These are phyloP conservation scores for Cynaeus angustus DNA, from an alignment of 2,888 invertebrate genomes.

Conservation along the genomic window DNA sequence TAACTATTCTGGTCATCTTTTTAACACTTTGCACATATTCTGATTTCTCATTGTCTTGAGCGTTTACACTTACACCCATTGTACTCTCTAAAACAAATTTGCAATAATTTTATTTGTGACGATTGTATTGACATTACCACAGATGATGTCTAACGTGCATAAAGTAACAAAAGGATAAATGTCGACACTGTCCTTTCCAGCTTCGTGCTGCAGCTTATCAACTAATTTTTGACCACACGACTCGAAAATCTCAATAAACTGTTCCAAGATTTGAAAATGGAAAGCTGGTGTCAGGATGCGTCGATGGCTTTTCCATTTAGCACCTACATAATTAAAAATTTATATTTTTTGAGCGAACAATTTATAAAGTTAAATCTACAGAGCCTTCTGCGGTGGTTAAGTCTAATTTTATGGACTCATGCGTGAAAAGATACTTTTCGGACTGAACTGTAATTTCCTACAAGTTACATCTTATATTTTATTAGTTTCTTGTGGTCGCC, in stretches of 20 bases:
- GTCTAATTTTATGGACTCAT: too few relatives aligned
- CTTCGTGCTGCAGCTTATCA: not conserved
- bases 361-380: too few relatives aligned
- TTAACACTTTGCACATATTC: slow-evolving; percentile 84
- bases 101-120: not conserved
- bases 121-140: slow-evolving; percentile 2
- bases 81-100: slow-evolving; percentile 85
- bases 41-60: slow-evolving; percentile 80
- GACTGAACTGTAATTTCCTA: too few relatives aligned
- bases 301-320: slow-evolving; percentile 18
- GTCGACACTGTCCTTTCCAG: not conserved
- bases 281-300: slow-evolving; percentile 17
- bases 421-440: too few relatives aligned
- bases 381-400: too few relatives aligned
- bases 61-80: slow-evolving; percentile 84
- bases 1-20: slow-evolving; percentile 67
- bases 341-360: too few relatives aligned
- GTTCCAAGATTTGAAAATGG: slow-evolving; percentile 24
- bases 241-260: slow-evolving; percentile 15
- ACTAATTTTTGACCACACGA: slow-evolving; percentile 3
- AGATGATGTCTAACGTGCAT: slow-evolving; percentile 13
- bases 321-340: too few relatives aligned
- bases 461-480: too few relatives aligned
- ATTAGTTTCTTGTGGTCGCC: too few relatives aligned
- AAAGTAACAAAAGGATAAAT: slow-evolving; percentile 20